Conservation (phyloP, 2,113 vertebrate genomes). For the Athene noctua region DNA sequence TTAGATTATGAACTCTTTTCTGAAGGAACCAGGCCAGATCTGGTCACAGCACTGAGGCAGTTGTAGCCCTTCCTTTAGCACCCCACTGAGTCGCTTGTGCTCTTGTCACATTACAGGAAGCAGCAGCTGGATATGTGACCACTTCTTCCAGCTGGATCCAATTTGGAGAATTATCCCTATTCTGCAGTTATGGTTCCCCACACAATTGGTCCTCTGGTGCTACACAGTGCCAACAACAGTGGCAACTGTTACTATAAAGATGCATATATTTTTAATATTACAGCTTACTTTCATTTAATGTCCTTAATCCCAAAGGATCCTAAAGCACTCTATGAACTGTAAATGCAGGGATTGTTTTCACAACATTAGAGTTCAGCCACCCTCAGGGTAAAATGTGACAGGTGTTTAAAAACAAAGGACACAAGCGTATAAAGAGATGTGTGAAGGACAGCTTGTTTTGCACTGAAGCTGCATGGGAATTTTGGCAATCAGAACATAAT, state of each 20-base stretch:
- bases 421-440: neutral
- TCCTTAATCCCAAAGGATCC: neutral
- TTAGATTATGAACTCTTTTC: neutral
- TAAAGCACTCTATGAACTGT: neutral
- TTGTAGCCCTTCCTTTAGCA: neutral
- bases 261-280: constrained; percentile 27
- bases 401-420: neutral
- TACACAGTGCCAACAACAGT: neutral
- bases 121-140: neutral
- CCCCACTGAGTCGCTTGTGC: neutral
- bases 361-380: neutral
- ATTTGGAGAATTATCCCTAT: neutral
- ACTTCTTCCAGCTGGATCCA: neutral
- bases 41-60: neutral
- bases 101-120: neutral
- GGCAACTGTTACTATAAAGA: neutral
- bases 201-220: neutral
- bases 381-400: neutral
- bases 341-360: neutral
- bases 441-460: neutral
- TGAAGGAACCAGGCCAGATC: neutral
- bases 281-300: neutral
- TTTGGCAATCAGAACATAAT: neutral
- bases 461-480: neutral
- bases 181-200: neutral